Percentiles rank a stretch among this genome's conserved stretches.
Evolutionary conservation across 2,888 invertebrate genomes (phyloP).

Genomic region (Calameuta idolon): DNA sequence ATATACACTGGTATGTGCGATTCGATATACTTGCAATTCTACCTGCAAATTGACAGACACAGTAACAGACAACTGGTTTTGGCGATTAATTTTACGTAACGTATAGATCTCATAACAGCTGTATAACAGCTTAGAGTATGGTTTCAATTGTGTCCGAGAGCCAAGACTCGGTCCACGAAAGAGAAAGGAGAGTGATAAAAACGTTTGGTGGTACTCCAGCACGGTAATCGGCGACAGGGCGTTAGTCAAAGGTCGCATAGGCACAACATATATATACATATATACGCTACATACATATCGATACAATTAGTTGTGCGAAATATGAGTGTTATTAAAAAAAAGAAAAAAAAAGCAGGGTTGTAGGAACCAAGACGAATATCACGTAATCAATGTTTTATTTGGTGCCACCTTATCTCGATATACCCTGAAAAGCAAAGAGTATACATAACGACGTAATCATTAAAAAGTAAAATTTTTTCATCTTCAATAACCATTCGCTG

Average conservation of each 20-base stretch:
- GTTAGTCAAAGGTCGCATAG: conserved; percentile 16
- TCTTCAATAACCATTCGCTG: not conserved
- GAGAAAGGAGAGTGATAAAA: conserved; percentile 31
- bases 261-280: not conserved
- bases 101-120: not conserved
- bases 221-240: conserved; percentile 1
- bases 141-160: conserved; percentile 7
- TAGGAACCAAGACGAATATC: not conserved
- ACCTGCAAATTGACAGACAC: not conserved
- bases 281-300: not conserved
- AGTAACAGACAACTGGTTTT: not conserved
- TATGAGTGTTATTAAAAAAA: not conserved
- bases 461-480: not conserved
- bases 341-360: not conserved
- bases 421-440: not conserved
- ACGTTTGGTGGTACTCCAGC: conserved; percentile 8
- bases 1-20: no score
- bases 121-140: conserved; percentile 1
- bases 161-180: conserved; percentile 16
- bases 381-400: conserved; percentile 8
- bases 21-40: not conserved
- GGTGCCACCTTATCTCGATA: not conserved
- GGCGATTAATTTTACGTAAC: conserved; percentile 5
- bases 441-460: not conserved
- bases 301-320: not conserved